Evolutionary conservation across 2,888 invertebrate species (phyloP), one percentile per base, ranked within the genome.

Genomic region (Bombylius discolor): DNA sequence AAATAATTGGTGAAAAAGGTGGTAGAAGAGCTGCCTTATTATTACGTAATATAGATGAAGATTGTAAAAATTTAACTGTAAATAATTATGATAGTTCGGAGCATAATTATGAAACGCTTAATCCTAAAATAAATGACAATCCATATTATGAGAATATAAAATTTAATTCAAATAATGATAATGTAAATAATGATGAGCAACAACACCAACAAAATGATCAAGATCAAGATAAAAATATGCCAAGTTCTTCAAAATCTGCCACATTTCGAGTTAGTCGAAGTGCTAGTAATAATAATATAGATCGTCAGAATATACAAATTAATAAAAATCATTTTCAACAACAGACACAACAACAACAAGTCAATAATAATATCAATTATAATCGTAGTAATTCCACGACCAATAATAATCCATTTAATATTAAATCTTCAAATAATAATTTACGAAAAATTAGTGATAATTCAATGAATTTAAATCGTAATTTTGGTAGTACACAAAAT

Each of bases 401-500:
- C 13, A 7, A 39, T 39, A 63, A 67, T 49, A 71, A 68, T 62
- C 66, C 68, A 5, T 67, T 70, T 39, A 60, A 13, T 56, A 58
- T 52, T 53, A 53, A 9, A 64, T 66, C 5, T 52, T 49, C 64
- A 65, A 3, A 14, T 63, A 63, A 52, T 63, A 64, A 55, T 56
- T 31, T 57, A 31, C 69, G 68, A 56, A 73, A 73, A 45, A 62
- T 64, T 45, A 68, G 67, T 56, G 67, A 66, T 50, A 67, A 65
- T 52, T 64, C 66, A 1, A 65, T 68, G 32, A 71, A 72, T 58
- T 62, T 73, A 47, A 70, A 66, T 52, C 69, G 72, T 13, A 72
- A 71, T 57, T 74, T 71, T 58, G 72, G 73, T 48, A 74, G 74
- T 63, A 72, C 74, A 9, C 74, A 74, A 53, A 74, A 74, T 58